Evolutionary conservation across 2,888 invertebrate genomes (phyloP), one percentile per base, ranked within the genome.

Genomic region (Lasioglossum vierecki): DNA sequence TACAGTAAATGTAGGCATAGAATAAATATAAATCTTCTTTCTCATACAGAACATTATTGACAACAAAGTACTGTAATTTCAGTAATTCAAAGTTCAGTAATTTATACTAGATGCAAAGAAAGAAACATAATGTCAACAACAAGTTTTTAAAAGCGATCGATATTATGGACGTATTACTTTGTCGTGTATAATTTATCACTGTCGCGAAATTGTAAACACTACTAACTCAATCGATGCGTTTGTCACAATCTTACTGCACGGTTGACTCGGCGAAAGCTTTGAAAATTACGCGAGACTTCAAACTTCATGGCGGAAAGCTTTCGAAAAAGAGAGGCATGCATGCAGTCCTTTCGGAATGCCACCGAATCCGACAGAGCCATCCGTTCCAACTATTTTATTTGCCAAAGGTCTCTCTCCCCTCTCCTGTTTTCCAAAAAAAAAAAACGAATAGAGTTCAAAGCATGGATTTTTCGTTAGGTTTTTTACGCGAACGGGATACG

Each of bases 311-410:
- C 18, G 44, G 70, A 80, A 76, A 76, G 66, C 15, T 81, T 63
- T 73, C n/a, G 11, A 26, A 71, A 73, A 81, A 76, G 22, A 53
- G 13, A 68, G 72, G 66, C 73, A 46, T 15, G 57, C 57, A 72
- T 57, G 68, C 73, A 68, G 15, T 76, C 53, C 73, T 76, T 76
- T 72, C 66, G 30, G 44, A 72, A 81, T 76, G 66, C 73, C 44
- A 46, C 35, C 26, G 68, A 76, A 76, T 57, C 76, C 72, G 46
- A 63, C 66, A 76, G 57, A 83, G 57, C 72, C 44, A 63, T 81
- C 49, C 71, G 44, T 71, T 80, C 63, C 41, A 22, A 57, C 41
- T 35, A 41, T 75, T 80, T 71, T 80, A n/a, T 74, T 74, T 74
- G 26, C 11, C 18, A 18, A 49, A 74, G 49, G 22, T 26, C 53